A percentile compares a stretch with the other conserved stretches of the same genome.
phyloP scores from a whole-genome alignment of 2,888 invertebrate genomes.

The Campaea margaritaria region DNA sequence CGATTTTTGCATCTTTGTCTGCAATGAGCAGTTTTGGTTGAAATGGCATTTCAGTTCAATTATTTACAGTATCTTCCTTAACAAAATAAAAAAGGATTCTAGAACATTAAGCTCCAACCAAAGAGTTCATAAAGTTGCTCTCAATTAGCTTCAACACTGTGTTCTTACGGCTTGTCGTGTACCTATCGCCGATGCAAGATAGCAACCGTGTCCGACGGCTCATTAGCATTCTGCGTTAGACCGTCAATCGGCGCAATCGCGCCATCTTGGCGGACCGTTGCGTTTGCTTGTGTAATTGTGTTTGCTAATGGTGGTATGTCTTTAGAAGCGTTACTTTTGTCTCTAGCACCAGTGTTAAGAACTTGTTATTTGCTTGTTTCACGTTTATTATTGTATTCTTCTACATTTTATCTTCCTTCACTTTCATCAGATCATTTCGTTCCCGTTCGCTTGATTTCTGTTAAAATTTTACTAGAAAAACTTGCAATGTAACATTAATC shows the following conservation, averaged over 20 bases:
- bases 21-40: too few relatives aligned
- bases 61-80: too few relatives aligned
- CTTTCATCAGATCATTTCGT: too few relatives aligned
- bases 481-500: too few relatives aligned
- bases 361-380: not conserved
- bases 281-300: constrained; percentile 18
- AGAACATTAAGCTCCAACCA: too few relatives aligned
- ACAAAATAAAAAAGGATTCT: too few relatives aligned
- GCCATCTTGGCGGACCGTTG: constrained; percentile 11
- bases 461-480: too few relatives aligned
- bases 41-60: too few relatives aligned
- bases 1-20: too few relatives aligned
- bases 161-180: constrained; percentile 12
- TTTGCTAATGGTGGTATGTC: not conserved
- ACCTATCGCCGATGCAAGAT: constrained; percentile 23
- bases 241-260: constrained; percentile 17
- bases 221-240: constrained; percentile 20
- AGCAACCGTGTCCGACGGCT: constrained; percentile 32
- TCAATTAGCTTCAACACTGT: constrained; percentile 19
- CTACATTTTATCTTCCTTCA: not conserved
- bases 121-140: constrained; percentile 3
- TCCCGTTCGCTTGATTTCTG: too few relatives aligned
- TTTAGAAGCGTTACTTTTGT: not conserved
- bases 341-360: not conserved
- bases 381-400: not conserved